Evolutionary conservation across 92 coral and sea anemone species (phyloP), one percentile per base, ranked within the genome.

Genomic region (Actinernus sp.): DNA sequence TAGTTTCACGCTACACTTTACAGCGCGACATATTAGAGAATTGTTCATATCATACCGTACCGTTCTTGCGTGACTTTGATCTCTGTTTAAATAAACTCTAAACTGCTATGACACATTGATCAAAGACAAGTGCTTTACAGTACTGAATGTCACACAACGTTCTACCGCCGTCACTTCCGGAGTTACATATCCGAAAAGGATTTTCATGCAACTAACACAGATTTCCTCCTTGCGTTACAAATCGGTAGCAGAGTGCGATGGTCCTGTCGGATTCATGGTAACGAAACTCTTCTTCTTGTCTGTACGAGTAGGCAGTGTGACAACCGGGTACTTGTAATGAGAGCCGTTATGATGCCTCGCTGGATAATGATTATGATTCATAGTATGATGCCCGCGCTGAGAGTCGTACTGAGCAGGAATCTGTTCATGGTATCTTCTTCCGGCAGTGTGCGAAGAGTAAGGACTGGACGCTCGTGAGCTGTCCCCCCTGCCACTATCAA

Each of bases 401-500:
- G 52, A 12, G 21, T 12, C 22, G 14, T 36, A 14, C 8, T 14
- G 7, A 14, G 7, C 8, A 14, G 7, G 7, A 45, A 9, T 45
- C 5, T 6, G 21, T 8, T 70, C 50, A 29, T 58, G 41, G 20
- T 26, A 16, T 11, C 55, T 8, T 46, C 47, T 55, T 32, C 50
- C 73, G 39, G 65, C 61, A 21, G 83, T 76, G 63, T 86, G 92
- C 32, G 86, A 38, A 22, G 85, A 73, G 56, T 85, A 76, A 41
- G 97, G 97, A 61, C 86, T 86, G 25, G 91, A 90, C 25, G 62
- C 79, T 36, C 43, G 21, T 23, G 92, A 57, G 71, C 87, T 36
- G 63, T 72, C 68, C 13, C 85, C 97, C 21, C 91, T 83, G 22
- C 97, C 92, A 28, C 92, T 84, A 47, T 86, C 97, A 14, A 75